These are phyloP conservation scores for Drosophila malerkotliana DNA, from an alignment of 1,140 invertebrate species.

Conservation along the genomic window DNA sequence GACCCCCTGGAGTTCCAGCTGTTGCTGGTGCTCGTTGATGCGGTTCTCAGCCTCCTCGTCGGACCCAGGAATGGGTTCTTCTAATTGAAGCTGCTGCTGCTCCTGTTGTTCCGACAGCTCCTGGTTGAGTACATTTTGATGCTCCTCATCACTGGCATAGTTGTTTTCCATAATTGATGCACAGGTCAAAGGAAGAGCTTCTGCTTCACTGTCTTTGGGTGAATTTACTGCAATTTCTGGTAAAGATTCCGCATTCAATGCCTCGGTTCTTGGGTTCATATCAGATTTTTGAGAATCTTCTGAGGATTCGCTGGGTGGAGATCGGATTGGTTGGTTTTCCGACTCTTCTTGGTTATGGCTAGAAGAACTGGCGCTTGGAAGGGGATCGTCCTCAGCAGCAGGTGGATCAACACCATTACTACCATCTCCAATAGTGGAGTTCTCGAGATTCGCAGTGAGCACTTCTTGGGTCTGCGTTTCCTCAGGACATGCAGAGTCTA, in stretches of 20 bases:
- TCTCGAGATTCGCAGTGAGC: neutral
- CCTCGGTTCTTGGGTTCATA: too few relatives aligned
- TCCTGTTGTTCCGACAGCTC: constrained; percentile 49
- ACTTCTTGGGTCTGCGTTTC: neutral
- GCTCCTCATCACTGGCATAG: constrained; percentile 65
- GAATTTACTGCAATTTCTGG: constrained; percentile 29
- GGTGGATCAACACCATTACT: too few relatives aligned
- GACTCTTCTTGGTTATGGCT: too few relatives aligned
- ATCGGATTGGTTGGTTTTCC: too few relatives aligned
- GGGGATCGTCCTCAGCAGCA: neutral
- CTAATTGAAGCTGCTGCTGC: constrained; percentile 26
- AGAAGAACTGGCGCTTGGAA: constrained; percentile 7
- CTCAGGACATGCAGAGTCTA: too few relatives aligned
- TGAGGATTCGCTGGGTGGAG: neutral
- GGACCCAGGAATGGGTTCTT: constrained; percentile 7
- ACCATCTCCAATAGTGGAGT: too few relatives aligned
- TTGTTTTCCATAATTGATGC: neutral
- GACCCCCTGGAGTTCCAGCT: constrained; percentile 3
- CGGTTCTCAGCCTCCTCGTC: constrained; percentile 78
- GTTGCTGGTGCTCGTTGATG: constrained; percentile 69
- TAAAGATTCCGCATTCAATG: neutral
- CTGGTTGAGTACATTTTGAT: constrained; percentile 75
- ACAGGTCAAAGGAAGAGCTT: constrained; percentile 35
- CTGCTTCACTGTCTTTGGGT: constrained; percentile 55
- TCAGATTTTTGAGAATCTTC: neutral